A percentile compares a stretch with the other conserved stretches of the same genome.
phyloP scores from a whole-genome alignment of 2,888 invertebrate species.

The Melipona beecheii region DNA sequence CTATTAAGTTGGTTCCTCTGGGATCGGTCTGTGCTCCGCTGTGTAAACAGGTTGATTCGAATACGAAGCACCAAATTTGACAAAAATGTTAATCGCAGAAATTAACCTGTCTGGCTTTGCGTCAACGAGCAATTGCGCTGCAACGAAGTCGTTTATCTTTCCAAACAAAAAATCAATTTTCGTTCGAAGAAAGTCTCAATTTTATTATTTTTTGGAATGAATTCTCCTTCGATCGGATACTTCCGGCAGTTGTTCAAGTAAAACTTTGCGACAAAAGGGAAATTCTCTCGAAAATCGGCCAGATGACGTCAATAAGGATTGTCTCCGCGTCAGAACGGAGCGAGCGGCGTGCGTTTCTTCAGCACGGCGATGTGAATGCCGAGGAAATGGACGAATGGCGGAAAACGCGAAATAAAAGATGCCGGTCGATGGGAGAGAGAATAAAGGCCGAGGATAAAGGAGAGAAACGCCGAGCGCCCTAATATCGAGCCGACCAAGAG shows the following conservation, averaged over 20 bases:
- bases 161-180: no score
- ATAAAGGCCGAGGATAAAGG: slow-evolving; percentile 9
- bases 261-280: background rate
- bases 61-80: background rate
- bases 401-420: slow-evolving; percentile 58
- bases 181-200: no score
- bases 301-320: slow-evolving; percentile 10
- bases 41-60: background rate
- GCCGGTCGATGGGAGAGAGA: slow-evolving; percentile 3
- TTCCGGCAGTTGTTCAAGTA: no score
- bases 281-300: slow-evolving; percentile 27
- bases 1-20: background rate
- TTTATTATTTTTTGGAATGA: no score
- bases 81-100: no score
- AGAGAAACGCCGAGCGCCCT: slow-evolving; percentile 47
- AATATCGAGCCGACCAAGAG: slow-evolving; percentile 46
- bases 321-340: slow-evolving; percentile 46
- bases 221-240: no score
- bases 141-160: no score
- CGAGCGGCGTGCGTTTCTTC: slow-evolving; percentile 47
- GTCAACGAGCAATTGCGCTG: no score
- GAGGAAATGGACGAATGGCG: slow-evolving; percentile 57
- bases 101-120: no score
- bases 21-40: background rate
- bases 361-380: slow-evolving; percentile 59